phyloP scores from a whole-genome alignment of 2,888 invertebrate species.

The Lycia hirtaria region DNA sequence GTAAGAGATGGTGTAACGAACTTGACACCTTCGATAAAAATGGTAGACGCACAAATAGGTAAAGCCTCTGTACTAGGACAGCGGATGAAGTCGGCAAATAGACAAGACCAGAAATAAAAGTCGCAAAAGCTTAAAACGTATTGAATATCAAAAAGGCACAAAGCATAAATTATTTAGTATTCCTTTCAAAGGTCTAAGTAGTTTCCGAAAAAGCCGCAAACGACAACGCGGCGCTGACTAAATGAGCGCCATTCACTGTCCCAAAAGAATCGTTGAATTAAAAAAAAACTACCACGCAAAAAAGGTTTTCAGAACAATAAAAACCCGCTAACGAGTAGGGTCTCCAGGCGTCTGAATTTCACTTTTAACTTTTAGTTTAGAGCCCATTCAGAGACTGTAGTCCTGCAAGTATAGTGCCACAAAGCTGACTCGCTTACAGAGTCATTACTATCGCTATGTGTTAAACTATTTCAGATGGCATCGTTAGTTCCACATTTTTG shows the following conservation, averaged over 20 bases:
- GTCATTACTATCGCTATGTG: no score
- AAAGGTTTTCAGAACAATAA: constrained; percentile 21
- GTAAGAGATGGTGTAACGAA: no score
- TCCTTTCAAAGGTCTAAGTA: background rate
- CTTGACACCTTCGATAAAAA: no score
- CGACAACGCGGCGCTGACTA: background rate
- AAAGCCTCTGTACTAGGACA: no score
- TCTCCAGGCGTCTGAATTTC: constrained; percentile 1
- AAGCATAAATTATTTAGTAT: background rate
- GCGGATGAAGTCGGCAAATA: no score
- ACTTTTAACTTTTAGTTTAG: background rate
- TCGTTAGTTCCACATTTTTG: no score
- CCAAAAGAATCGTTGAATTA: constrained; percentile 18
- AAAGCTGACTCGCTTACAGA: no score
- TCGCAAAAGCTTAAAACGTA: background rate
- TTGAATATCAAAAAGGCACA: background rate
- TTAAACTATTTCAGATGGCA: no score
- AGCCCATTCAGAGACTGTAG: no score
- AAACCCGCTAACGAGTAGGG: constrained; percentile 22
- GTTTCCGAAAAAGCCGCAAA: background rate
- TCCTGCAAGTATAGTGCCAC: no score
- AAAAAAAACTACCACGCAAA: constrained; percentile 10
- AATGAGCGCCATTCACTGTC: constrained; percentile 11
- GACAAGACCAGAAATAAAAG: no score
- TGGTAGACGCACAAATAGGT: no score